Base-by-base conservation (phyloP, 1,140 invertebrate species). In the Augochlora pura region DNA sequence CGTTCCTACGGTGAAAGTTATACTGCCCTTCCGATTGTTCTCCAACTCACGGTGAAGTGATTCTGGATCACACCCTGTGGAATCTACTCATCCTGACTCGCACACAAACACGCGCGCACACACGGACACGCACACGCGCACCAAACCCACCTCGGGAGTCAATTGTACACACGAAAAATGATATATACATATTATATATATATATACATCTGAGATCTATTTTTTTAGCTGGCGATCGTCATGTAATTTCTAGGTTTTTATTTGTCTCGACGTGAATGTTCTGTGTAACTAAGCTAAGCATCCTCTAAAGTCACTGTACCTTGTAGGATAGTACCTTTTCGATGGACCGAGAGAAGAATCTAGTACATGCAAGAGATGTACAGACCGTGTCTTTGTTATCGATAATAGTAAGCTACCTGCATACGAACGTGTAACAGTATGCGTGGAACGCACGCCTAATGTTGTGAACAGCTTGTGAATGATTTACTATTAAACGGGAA, bases 361-460 rank as follows among this genome's bases (percentile, higher is more conserved):
- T 5, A n/a, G 21, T 57, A n/a, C 46, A 67, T 69, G 46, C 77
- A 81, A n/a, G 84, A 85, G 21, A 49, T 85, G 77, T 85, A 81
- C 69, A 83, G n/a, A 77, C 18, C 84, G 12, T 77, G 69, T 63
- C 57, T 74, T 84, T 74, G 64, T 39, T 23, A 75, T 59, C 84
- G 82, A 81, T 84, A 74, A 84, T 85, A 85, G 62, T 70, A 74
- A 83, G 80, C 75, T 66, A 76, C 3, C 62, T 32, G 32, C 67
- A 80, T 69, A 74, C 69, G 16, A 32, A 21, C 42, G 21, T 62
- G 54, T 42, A 71, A 54, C n/a, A 64, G 12, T 64, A 67, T 49
- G 57, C 52, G 46, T 27, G 42, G 46, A 59, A 46, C 2, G 39
- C 4, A 60, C 21, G 46, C 54, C 62, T 79, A 69, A 54, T 32